Conservation (phyloP, 2,888 invertebrate species). For the Acrocera orbiculus region DNA sequence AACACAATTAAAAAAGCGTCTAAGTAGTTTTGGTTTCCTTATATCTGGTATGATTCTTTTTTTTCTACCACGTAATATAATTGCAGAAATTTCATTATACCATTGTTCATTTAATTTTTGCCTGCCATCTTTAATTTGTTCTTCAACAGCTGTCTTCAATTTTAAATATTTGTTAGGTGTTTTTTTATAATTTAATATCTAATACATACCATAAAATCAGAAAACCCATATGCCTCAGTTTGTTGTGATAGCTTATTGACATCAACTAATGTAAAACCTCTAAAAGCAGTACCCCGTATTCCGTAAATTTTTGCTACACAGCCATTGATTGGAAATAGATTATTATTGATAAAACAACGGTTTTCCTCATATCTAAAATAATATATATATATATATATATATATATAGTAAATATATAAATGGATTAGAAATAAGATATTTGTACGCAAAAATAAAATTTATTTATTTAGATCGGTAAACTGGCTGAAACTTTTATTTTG, state of each 20-base stretch:
- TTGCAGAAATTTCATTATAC: constrained; percentile 27
- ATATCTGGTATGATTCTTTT: constrained; percentile 50
- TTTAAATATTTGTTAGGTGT: background rate
- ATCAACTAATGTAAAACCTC: constrained; percentile 30
- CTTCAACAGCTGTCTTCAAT: constrained; percentile 26
- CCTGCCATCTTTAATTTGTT: constrained; percentile 50
- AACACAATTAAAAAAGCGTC: constrained; percentile 68
- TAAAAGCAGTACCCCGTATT: constrained; percentile 65
- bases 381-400: no score
- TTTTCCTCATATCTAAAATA: constrained; percentile 30
- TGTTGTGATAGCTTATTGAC: constrained; percentile 24
- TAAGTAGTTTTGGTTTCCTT: constrained; percentile 44
- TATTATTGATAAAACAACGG: constrained; percentile 36
- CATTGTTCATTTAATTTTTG: constrained; percentile 42
- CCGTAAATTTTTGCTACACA: constrained; percentile 63
- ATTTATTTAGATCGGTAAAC: no score
- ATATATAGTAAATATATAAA: no score
- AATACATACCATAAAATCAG: constrained; percentile 23
- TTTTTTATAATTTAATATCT: background rate
- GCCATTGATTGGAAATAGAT: constrained; percentile 60
- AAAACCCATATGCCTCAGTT: constrained; percentile 25
- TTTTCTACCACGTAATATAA: constrained; percentile 40
- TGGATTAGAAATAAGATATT: no score
- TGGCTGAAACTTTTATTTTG: no score
- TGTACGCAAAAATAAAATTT: no score